Evolutionary conservation across 2,797 vertebrate species (phyloP).

Genomic region (Limosa lapponica): DNA sequence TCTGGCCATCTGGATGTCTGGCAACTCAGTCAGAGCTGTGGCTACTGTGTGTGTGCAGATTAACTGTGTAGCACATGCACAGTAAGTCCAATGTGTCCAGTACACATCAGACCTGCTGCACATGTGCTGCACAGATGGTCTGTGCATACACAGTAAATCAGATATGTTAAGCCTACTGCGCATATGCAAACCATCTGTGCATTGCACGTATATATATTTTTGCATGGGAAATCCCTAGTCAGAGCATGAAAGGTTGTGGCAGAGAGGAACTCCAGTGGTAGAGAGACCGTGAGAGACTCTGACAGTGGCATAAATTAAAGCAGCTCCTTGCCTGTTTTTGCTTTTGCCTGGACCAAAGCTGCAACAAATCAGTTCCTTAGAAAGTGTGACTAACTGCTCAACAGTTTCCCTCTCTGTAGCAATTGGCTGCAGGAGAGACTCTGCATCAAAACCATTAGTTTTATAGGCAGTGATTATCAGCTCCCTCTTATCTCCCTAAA

Average conservation of each 20-base stretch:
- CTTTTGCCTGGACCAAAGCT: constrained; percentile 14
- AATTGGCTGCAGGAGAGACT: background rate
- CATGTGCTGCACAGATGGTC: constrained; percentile 74
- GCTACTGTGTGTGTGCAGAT: constrained; percentile 71
- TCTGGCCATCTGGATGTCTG: constrained; percentile 73
- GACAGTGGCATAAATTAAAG: constrained; percentile 58
- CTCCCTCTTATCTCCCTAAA: background rate
- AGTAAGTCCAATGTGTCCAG: constrained; percentile 73
- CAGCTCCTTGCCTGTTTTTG: constrained; percentile 9
- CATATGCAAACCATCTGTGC: constrained; percentile 74
- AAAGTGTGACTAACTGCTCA: constrained; percentile 33
- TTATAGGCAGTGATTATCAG: background rate
- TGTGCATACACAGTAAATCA: constrained; percentile 63
- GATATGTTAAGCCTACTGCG: constrained; percentile 64
- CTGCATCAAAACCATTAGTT: background rate
- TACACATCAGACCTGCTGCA: constrained; percentile 72
- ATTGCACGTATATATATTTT: constrained; percentile 38
- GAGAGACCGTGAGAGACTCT: constrained; percentile 30
- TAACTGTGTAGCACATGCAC: constrained; percentile 73
- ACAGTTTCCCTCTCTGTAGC: background rate
- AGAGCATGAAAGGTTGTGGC: constrained; percentile 54
- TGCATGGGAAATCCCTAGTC: constrained; percentile 65
- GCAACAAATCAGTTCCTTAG: constrained; percentile 22
- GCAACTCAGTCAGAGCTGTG: constrained; percentile 72
- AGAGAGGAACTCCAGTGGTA: constrained; percentile 55